Evolutionary conservation across 2,888 invertebrate genomes (phyloP), one percentile per base, ranked within the genome.

Genomic region (Tholera decimalis): DNA sequence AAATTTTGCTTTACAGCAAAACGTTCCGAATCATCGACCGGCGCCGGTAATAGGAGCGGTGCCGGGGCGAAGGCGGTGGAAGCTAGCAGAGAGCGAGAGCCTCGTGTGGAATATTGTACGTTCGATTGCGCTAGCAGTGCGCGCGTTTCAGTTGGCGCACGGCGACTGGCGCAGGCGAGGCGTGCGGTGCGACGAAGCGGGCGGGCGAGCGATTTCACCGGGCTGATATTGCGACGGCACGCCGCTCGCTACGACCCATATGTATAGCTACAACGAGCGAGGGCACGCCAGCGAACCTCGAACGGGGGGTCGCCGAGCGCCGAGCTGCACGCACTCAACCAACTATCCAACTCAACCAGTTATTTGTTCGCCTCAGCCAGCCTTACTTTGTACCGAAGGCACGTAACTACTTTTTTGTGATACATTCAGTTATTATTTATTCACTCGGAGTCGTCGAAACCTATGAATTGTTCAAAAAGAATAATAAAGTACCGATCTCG

Each of bases 121-220:
- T 92, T 93, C 92, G 93, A 93, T 93, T 91, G 93, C 92, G 91
- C 91, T 92, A 93, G 91, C 92, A 90, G 95, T 94, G 95, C 94
- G 95, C 94, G 93, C 95, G 94, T 94, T 95, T 93, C 95, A 93
- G 95, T 94, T 94, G 94, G 94, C 94, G 95, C 94, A 94, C 92
- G 91, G 93, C 93, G 94, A 95, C 94, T 94, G 94, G 95, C 94
- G 94, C 95, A 93, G 93, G 93, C 93, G 88, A 93, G 94, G 94
- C 92, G 91, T 88, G 93, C 90, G 93, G 92, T 90, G 93, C 89
- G 93, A 86, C 91, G 93, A 89, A 87, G 93, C 93, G 93, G 93
- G 94, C 93, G 94, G 93, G 92, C 93, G 93, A 92, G 93, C 93
- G 95, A 94, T 95, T 94, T 95, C 94, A 95, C 95, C 94, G 95